These are phyloP conservation scores for Parnassius glacialis DNA, from an alignment of 2,888 invertebrate species.

Conservation along the genomic window DNA sequence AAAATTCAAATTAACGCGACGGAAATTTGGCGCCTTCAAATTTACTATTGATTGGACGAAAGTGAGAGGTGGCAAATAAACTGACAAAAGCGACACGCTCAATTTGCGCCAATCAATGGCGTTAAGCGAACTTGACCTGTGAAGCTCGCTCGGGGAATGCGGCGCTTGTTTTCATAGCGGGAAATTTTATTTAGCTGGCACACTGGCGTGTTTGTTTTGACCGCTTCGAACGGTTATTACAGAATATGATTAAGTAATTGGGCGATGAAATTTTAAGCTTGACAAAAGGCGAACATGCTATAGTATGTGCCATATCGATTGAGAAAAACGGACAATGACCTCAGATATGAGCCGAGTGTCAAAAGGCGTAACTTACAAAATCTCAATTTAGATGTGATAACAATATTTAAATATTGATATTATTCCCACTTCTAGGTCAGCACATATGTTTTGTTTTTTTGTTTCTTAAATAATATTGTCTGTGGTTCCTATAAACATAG, in stretches of 20 bases:
- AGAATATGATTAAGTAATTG: constrained; percentile 16
- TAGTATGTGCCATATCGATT: too few relatives aligned
- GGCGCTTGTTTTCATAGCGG: constrained; percentile 34
- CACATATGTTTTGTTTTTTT: too few relatives aligned
- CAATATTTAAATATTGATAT: too few relatives aligned
- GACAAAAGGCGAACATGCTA: too few relatives aligned
- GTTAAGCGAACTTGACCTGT: constrained; percentile 54
- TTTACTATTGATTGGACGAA: constrained; percentile 32
- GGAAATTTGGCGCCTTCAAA: constrained; percentile 4
- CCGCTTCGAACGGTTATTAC: not conserved
- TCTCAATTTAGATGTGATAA: too few relatives aligned
- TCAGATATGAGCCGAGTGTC: too few relatives aligned
- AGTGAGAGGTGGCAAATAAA: constrained; percentile 36
- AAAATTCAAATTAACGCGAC: not conserved
- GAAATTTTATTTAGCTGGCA: constrained; percentile 25
- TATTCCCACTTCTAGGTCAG: too few relatives aligned
- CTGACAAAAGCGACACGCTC: constrained; percentile 44
- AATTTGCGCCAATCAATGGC: constrained; percentile 63
- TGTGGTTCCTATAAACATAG: too few relatives aligned
- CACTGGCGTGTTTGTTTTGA: constrained; percentile 18
- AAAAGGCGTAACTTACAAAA: too few relatives aligned
- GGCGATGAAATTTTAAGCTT: not conserved
- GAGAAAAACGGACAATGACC: too few relatives aligned
- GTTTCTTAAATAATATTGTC: too few relatives aligned
- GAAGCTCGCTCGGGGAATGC: constrained; percentile 35